Conservation (phyloP, 2,888 invertebrate species). For the Homarus gammarus region DNA sequence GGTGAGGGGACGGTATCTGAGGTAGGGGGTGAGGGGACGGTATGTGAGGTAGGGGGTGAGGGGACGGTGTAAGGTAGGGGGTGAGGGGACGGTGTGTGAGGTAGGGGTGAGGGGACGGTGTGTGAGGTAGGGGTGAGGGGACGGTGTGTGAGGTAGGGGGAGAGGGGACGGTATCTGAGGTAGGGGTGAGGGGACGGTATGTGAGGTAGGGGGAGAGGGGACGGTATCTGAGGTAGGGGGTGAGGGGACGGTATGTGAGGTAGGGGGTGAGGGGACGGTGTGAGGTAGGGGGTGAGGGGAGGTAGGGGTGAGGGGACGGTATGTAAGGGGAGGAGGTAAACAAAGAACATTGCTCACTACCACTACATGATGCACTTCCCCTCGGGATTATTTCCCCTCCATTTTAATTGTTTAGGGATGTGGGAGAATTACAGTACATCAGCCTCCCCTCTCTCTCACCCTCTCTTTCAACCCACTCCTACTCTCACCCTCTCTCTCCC, state of each 20-base stretch:
- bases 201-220: too few relatives aligned
- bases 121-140: not conserved
- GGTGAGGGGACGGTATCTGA: too few relatives aligned
- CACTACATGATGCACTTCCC: not conserved
- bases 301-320: not conserved
- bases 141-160: not conserved
- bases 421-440: not conserved
- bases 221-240: not conserved
- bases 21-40: not conserved
- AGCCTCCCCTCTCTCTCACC: not conserved
- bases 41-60: not conserved
- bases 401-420: not conserved
- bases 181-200: too few relatives aligned
- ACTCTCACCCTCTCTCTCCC: not conserved
- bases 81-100: not conserved
- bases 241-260: not conserved
- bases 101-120: not conserved
- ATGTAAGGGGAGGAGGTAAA: not conserved
- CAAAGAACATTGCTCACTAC: not conserved
- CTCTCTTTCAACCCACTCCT: too few relatives aligned
- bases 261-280: not conserved
- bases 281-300: not conserved
- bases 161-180: not conserved
- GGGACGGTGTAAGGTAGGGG: not conserved
- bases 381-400: too few relatives aligned